Base-by-base conservation (phyloP, 2,888 invertebrate species). In the Corythucha ciliata region DNA sequence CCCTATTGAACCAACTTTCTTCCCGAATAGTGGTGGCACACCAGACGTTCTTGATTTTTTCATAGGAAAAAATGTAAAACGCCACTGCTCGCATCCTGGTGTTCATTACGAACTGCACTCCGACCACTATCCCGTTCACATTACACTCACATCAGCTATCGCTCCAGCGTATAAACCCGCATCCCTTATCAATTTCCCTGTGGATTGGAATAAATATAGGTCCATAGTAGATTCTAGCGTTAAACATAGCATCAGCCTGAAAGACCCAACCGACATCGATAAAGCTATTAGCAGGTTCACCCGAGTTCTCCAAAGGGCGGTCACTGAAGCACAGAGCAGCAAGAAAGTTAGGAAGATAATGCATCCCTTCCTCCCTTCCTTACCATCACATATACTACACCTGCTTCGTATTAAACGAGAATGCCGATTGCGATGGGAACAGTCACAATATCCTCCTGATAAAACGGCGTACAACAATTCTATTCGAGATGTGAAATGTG, bases 91-190 rank as follows among this genome's bases (percentile, higher is more conserved):
- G 21, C 2, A 2, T 37, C 4, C 37, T 37, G 24, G 22, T 16
- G 37, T 37, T 21, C 22, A 10, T 20, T 24, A 37, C 24, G 37
- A 37, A 37, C 21, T 37, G 37, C 37, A 37, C 20, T 37, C 37
- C 4, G 37, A 37, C 20, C 37, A 37, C 24, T 37, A 37, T n/a
- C 37, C 37, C 6, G 7, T 37, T 10, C 12, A 22, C 37, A 37
- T 37, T 5, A 24, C 21, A n/a, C 37, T 37, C 5, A n/a, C 22
- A 1, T 21, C n/a, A 12, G 4, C 37, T 10, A 10, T 12, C n/a
- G 2, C 20, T 4, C 8, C 18, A 14, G 2, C 2, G 18, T 26
- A 8, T 10, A 10, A 41, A 41, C 26, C 24, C n/a, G 8, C 41
- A 25, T 3, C 24, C 18, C 41, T 41, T 22, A 14, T 41, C 25